Evolutionary conservation across 2,888 invertebrate genomes (phyloP).

Genomic region (Pseudanteris insignis): DNA sequence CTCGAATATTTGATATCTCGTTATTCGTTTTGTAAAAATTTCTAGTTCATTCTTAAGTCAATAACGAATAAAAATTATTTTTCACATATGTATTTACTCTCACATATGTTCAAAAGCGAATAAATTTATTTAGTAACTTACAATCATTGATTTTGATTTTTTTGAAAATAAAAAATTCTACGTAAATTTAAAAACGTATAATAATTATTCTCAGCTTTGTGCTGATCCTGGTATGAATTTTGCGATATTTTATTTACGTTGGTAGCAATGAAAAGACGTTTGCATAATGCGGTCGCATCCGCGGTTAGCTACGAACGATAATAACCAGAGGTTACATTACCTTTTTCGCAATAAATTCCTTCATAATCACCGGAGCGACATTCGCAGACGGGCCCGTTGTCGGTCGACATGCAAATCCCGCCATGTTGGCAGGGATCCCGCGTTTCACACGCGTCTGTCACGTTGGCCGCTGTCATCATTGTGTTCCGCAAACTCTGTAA

Average conservation of each 20-base stretch:
- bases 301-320: constrained; percentile 24
- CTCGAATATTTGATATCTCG: no score
- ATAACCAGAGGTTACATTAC: constrained; percentile 68
- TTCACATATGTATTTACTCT: no score
- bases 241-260: constrained; percentile 30
- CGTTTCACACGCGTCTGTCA: constrained; percentile 85
- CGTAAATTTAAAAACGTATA: no score
- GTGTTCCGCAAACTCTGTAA: constrained; percentile 66
- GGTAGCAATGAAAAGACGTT: constrained; percentile 28
- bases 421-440: constrained; percentile 94
- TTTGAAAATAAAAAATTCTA: no score
- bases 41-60: no score
- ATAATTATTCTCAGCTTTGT: no score
- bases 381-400: constrained; percentile 94
- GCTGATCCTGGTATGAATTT: no score
- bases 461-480: constrained; percentile 69
- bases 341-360: constrained; percentile 94
- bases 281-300: constrained; percentile 26
- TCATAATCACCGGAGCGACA: constrained; percentile 92
- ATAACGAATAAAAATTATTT: no score
- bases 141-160: no score
- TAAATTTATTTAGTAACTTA: no score
- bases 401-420: constrained; percentile 95
- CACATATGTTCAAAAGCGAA: no score
- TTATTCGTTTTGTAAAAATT: no score